Percentiles rank a stretch among this genome's conserved stretches.
phyloP scores from a whole-genome alignment of 2,113 vertebrate genomes.

The Hoplias malabaricus region DNA sequence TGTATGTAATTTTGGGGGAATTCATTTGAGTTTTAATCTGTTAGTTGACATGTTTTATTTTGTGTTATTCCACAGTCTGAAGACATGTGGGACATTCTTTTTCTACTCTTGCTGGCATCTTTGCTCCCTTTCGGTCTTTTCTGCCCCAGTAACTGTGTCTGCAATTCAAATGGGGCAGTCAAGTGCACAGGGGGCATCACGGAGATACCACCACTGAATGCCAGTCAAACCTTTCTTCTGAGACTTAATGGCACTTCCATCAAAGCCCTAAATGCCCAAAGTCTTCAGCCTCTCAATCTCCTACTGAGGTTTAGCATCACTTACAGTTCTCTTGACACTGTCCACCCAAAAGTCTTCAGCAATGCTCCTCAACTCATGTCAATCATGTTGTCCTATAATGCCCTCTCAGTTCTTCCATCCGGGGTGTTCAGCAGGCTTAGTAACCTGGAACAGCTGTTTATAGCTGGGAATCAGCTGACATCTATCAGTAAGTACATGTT shows the following conservation, averaged over 20 bases:
- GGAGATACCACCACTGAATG: slow-evolving; percentile 57
- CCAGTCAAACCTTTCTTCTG: slow-evolving; percentile 52
- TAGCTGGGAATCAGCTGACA: slow-evolving; percentile 75
- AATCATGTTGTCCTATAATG: slow-evolving; percentile 75
- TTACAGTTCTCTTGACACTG: slow-evolving; percentile 68
- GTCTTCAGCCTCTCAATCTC: slow-evolving; percentile 67
- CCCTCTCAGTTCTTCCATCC: slow-evolving; percentile 70
- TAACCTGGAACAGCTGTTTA: slow-evolving; percentile 73
- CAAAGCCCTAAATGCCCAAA: slow-evolving; percentile 62
- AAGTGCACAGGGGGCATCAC: slow-evolving; percentile 58
- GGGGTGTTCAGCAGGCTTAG: slow-evolving; percentile 70
- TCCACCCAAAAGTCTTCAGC: slow-evolving; percentile 78
- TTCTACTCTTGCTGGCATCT: slow-evolving; percentile 50
- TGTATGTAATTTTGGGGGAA: too few relatives aligned
- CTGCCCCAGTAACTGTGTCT: slow-evolving; percentile 63
- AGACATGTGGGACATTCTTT: slow-evolving; percentile 39
- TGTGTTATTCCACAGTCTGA: slow-evolving; percentile 15
- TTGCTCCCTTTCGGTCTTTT: not conserved
- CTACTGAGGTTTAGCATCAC: slow-evolving; percentile 75
- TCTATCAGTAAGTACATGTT: slow-evolving; percentile 67
- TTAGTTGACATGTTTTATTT: not conserved
- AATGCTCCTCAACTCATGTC: slow-evolving; percentile 71
- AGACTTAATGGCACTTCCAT: slow-evolving; percentile 59
- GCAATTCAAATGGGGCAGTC: not conserved
- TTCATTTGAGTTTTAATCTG: too few relatives aligned